Evolutionary conservation across 2,797 vertebrate species (phyloP).

Genomic region (Microctenopoma lineatum): DNA sequence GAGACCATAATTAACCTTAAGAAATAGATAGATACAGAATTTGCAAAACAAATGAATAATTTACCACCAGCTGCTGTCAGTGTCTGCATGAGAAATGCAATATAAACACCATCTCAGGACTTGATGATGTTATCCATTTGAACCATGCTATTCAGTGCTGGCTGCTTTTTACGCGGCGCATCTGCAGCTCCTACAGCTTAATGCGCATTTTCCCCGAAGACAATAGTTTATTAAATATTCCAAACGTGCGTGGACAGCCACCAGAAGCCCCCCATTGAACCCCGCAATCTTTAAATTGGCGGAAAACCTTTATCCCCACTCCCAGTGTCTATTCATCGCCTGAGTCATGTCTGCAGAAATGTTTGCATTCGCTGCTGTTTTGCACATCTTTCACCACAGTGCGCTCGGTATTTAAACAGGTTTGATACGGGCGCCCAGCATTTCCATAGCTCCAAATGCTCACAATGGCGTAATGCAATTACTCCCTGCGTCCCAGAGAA

Average conservation of each 20-base stretch:
- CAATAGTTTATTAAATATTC: slow-evolving; percentile 64
- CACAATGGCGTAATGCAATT: slow-evolving; percentile 87
- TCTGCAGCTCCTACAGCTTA: slow-evolving; percentile 30
- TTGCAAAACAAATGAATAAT: slow-evolving; percentile 58
- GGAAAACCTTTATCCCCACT: slow-evolving; percentile 64
- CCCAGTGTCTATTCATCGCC: slow-evolving; percentile 66
- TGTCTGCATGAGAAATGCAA: slow-evolving; percentile 31
- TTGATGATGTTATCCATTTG: slow-evolving; percentile 32
- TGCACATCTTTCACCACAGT: slow-evolving; percentile 66
- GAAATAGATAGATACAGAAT: slow-evolving; percentile 25
- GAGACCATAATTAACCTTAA: slow-evolving; percentile 36
- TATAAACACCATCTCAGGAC: slow-evolving; percentile 14
- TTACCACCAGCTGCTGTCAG: slow-evolving; percentile 45
- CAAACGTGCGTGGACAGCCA: slow-evolving; percentile 75
- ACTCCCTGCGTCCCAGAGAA: slow-evolving; percentile 76
- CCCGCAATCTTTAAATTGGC: slow-evolving; percentile 39
- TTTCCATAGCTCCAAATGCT: slow-evolving; percentile 76
- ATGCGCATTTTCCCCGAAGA: slow-evolving; percentile 44
- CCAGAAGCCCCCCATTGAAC: slow-evolving; percentile 65
- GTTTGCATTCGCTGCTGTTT: slow-evolving; percentile 71
- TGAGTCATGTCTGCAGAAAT: slow-evolving; percentile 71
- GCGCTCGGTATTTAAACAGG: slow-evolving; percentile 80
- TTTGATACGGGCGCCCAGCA: slow-evolving; percentile 79
- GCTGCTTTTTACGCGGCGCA: slow-evolving; percentile 40
- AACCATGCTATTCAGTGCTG: slow-evolving; percentile 74